phyloP scores from a whole-genome alignment of 1,140 invertebrate species.

The Tachypleus tridentatus region DNA sequence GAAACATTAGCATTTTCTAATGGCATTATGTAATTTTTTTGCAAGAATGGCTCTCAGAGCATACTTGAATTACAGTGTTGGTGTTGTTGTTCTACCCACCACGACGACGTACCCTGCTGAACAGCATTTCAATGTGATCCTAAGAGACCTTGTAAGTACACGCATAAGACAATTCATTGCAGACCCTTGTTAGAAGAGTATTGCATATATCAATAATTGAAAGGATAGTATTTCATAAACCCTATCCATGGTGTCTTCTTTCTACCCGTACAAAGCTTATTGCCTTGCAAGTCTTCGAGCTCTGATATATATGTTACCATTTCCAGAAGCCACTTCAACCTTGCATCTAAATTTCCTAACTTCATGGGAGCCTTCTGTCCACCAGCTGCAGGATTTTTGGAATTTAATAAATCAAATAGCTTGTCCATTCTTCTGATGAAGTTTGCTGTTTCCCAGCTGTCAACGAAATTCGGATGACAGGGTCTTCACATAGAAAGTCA shows the following conservation, averaged over 20 bases:
- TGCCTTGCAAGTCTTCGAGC: not conserved
- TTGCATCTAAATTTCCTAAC: not conserved
- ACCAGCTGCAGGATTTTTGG: constrained; percentile 1
- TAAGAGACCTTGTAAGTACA: constrained; percentile 1
- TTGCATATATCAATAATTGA: too few species aligned
- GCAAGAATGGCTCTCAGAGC: too few species aligned
- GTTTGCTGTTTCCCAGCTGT: not conserved
- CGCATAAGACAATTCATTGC: not conserved
- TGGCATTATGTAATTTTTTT: too few species aligned
- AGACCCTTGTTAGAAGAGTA: not conserved
- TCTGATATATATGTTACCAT: not conserved
- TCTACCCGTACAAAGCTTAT: not conserved
- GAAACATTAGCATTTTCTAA: too few species aligned
- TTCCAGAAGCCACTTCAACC: not conserved
- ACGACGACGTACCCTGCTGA: not conserved
- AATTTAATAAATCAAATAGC: constrained; percentile 5
- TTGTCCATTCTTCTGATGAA: not conserved
- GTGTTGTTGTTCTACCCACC: constrained; percentile 1
- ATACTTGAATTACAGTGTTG: not conserved
- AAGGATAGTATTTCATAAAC: not conserved
- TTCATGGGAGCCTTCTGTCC: not conserved
- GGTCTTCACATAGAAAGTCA: not conserved
- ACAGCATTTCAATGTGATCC: constrained; percentile 5
- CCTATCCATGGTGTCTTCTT: not conserved
- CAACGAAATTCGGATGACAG: not conserved